Base-by-base conservation (phyloP, 2,113 vertebrate genomes). In the Mesoclemmys tuberculata region DNA sequence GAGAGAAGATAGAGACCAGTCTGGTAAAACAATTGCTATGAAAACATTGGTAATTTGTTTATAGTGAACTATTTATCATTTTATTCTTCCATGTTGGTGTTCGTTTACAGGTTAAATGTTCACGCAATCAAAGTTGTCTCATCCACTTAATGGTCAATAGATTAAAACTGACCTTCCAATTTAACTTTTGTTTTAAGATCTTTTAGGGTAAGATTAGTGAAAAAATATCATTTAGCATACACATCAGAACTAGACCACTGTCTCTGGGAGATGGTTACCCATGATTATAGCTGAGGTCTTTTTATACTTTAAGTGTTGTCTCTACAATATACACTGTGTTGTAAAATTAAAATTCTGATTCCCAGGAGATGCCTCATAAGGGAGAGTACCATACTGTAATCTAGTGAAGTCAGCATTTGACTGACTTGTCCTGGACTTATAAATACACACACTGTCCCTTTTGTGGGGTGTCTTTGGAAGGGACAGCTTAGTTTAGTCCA, bases 131-230 rank as follows among this genome's bases (percentile, higher is more conserved):
- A 89, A 81, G 58, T 78, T 56, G 58, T 91, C 92, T 91, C 68
- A 19, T 93, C 82, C 90, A 55, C 68, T 95, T 92, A 91, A 81
- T 77, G 71, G 68, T 55, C 21, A 19, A 85, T 83, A 83, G 82
- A 89, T 94, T 93, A 95, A 94, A 93, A 26, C 8, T 95, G 88
- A 93, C 89, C 88, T 97, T 85, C 56, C 64, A 52, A 86, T 93
- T 88, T 91, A 87, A 95, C 58, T n/a, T 31, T 85, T 91, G n/a
- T n/a, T 96, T 93, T 56, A 93, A 90, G 80, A 84, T n/a, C 86
- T 58, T 84, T 61, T 81, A 61, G 27, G 83, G 89, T 91, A 68
- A 75, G 84, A 90, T 80, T 80, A 85, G 24, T 90, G 35, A 49
- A 24, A 74, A 94, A 56, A 24, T 10, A 10, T 29, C 35, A 44